Percentiles rank a stretch among this genome's conserved stretches.
Conservation (phyloP, 2,113 vertebrate species). For the Gadus macrocephalus region DNA sequence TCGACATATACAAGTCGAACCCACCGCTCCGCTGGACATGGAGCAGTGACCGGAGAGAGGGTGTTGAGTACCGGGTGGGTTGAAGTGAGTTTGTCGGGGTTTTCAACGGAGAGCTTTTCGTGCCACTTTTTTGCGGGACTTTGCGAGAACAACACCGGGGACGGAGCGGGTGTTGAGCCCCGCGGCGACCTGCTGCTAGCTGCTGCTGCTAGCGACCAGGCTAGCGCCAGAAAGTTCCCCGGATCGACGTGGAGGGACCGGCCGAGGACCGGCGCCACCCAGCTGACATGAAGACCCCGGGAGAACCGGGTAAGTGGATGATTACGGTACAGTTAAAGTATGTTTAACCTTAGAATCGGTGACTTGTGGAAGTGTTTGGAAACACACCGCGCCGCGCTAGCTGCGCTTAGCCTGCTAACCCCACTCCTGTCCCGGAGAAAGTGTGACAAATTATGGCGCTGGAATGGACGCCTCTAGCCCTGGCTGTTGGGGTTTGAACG, state of each 20-base stretch:
- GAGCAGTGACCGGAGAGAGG: background rate
- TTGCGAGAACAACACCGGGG: conserved; percentile 49
- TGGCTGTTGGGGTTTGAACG: conserved; percentile 24
- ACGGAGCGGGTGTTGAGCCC: conserved; percentile 46
- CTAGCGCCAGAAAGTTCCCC: conserved; percentile 30
- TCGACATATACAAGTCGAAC: background rate
- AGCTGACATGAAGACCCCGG: conserved; percentile 70
- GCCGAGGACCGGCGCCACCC: background rate
- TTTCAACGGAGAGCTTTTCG: background rate
- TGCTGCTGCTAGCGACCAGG: conserved; percentile 33
- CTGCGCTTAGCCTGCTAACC: conserved; percentile 49
- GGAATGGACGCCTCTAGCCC: conserved; percentile 29
- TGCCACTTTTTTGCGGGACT: conserved; percentile 19
- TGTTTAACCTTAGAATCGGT: background rate
- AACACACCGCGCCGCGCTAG: conserved; percentile 32
- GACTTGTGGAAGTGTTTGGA: conserved; percentile 1
- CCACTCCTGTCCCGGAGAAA: conserved; percentile 48
- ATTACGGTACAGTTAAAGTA: background rate
- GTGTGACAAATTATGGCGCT: conserved; percentile 63
- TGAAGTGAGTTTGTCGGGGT: background rate
- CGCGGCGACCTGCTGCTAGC: conserved; percentile 29
- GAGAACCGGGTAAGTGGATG: conserved; percentile 65
- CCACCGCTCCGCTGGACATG: background rate
- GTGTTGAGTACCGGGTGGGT: background rate
- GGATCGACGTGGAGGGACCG: conserved; percentile 1